Base-by-base conservation (phyloP, 1,140 invertebrate species). In the Meloidogyne hapla region DNA sequence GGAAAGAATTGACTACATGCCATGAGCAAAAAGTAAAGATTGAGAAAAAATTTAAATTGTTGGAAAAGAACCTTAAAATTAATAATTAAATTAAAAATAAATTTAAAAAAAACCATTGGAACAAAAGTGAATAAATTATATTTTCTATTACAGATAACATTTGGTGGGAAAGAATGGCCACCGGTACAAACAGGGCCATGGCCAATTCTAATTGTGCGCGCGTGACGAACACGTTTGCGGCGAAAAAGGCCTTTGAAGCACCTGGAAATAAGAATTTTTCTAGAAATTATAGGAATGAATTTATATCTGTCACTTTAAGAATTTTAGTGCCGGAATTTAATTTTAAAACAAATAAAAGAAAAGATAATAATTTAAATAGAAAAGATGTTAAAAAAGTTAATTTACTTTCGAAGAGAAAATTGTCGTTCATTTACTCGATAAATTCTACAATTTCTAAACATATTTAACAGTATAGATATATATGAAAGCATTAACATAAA, bases 31-130 rank as follows among this genome's bases (percentile, higher is more conserved):
- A 99, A 99, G 86, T 98, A 99, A 12, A 99, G 88, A 89, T 99
- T 99, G 65, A 99, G 90, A 88, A 99, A 99, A 88, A 98, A 97
- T 85, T 95, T 94, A 89, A 99, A 99, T 88, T 99, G 97, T 89
- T 99, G 94, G 90, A 93, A 99, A 64, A 99, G 90, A 63, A 93
- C 92, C 92, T 93, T 83, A 33, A 75, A 75, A 75, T 21, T 21
- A 45, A 33, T 40, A 26, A 26, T 15, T 23, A n/a, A 33, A 73
- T 15, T 3, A 3, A 26, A 61, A 75, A 25, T 45, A 6, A 28
- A 23, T 45, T 38, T 33, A 38, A 33, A 18, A n/a, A 63, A 87
- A 89, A 98, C 96, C 90, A 97, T 87, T 67, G 96, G 96, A 85
- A 99, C 91, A 90, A 99, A 99, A 85, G 95, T 95, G 79, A 99